Percentiles rank a stretch among this genome's conserved stretches.
phyloP scores from a whole-genome alignment of 2,797 vertebrate species.

The Peromyscus attwateri region DNA sequence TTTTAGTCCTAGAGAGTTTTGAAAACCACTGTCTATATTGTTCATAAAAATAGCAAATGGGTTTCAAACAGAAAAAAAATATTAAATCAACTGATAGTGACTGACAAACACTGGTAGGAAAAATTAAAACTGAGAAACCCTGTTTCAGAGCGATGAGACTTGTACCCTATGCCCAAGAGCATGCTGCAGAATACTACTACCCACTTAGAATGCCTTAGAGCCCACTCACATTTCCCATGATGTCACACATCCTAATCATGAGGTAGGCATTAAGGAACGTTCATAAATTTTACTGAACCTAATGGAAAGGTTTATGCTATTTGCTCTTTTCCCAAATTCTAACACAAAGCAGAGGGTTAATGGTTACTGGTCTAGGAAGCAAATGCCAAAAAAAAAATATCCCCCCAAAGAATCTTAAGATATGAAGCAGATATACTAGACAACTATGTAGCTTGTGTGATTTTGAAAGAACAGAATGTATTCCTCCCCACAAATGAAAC shows the following conservation, averaged over 20 bases:
- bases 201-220: not conserved
- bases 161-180: not conserved
- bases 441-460: not conserved
- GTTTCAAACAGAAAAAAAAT: slow-evolving; percentile 24
- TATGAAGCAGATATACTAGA: not conserved
- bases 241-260: not conserved
- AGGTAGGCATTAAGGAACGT: not conserved
- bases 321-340: slow-evolving; percentile 47
- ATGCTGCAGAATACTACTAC: not conserved
- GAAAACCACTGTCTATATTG: not conserved
- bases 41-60: not conserved
- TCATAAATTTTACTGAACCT: slow-evolving; percentile 44
- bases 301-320: not conserved
- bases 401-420: not conserved
- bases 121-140: not conserved
- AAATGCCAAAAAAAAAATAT: not conserved
- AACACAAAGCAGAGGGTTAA: not conserved
- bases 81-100: not conserved
- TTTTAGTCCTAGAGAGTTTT: slow-evolving; percentile 14
- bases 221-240: not conserved
- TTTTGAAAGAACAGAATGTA: slow-evolving; percentile 57
- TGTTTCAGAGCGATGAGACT: not conserved
- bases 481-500: slow-evolving; percentile 52
- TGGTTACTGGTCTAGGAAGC: slow-evolving; percentile 40
- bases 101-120: not conserved